Evolutionary conservation across 2,113 vertebrate species (phyloP).

Genomic region (Neomonachus schauinslandi): DNA sequence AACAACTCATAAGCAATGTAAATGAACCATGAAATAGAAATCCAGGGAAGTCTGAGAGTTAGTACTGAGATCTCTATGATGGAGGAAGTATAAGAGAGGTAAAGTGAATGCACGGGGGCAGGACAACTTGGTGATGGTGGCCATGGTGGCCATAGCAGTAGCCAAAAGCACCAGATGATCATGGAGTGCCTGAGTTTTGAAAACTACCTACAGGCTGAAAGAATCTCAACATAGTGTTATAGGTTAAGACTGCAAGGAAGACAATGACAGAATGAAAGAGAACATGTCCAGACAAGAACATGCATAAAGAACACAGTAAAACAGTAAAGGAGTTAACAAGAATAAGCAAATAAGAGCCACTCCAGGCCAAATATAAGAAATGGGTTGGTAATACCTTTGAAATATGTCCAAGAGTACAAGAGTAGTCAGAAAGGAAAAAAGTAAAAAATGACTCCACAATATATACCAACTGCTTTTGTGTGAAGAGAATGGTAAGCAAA

Average conservation of each 20-base stretch:
- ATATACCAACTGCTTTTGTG: not conserved
- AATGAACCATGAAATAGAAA: not conserved
- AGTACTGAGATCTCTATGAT: not conserved
- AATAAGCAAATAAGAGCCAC: not conserved
- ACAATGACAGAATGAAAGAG: not conserved
- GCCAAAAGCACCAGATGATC: not conserved
- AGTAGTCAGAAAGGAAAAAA: not conserved
- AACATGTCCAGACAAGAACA: not conserved
- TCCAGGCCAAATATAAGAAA: not conserved
- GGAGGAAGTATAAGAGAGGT: not conserved
- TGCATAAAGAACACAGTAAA: not conserved
- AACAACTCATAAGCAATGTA: not conserved
- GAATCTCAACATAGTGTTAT: not conserved
- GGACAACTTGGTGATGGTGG: not conserved
- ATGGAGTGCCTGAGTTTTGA: not conserved
- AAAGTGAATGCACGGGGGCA: not conserved
- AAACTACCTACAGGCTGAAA: not conserved
- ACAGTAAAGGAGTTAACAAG: not conserved
- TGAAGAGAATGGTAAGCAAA: not conserved
- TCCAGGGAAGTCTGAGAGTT: not conserved
- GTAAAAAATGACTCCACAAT: not conserved
- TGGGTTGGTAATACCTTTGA: not conserved
- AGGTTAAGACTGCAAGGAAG: not conserved
- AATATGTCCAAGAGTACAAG: not conserved
- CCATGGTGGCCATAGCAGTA: not conserved